phyloP scores from a whole-genome alignment of 92 coral and sea anemone genomes.

The Umimayanthus chanpuru region DNA sequence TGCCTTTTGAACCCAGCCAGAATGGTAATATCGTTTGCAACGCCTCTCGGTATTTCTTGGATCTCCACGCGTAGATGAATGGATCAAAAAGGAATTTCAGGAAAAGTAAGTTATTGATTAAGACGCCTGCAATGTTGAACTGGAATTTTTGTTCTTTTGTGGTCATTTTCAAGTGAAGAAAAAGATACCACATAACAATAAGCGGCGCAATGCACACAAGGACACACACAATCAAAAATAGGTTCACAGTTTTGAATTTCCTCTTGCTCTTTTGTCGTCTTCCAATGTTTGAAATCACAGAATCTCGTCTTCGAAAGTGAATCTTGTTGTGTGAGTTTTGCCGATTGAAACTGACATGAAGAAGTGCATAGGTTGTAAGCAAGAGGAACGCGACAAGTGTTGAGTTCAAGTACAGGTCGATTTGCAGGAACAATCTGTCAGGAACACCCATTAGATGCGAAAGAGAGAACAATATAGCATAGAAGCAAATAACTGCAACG shows the following conservation, averaged over 20 bases:
- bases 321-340: constrained; percentile 49
- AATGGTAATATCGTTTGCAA: constrained; percentile 48
- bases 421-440: constrained; percentile 45
- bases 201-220: constrained; percentile 65
- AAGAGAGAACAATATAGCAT: constrained; percentile 54
- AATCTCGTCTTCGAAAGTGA: constrained; percentile 33
- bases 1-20: constrained; percentile 18
- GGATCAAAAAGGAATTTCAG: constrained; percentile 79
- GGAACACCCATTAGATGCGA: constrained; percentile 69
- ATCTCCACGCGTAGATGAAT: constrained; percentile 71
- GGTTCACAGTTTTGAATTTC: constrained; percentile 61
- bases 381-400: constrained; percentile 59
- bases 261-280: constrained; percentile 21
- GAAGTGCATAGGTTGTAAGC: constrained; percentile 61
- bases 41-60: constrained; percentile 67
- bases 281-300: constrained; percentile 19
- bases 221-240: constrained; percentile 60
- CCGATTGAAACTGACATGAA: constrained; percentile 65
- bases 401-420: constrained; percentile 68
- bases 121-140: constrained; percentile 48
- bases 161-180: constrained; percentile 56
- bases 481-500: constrained; percentile 59
- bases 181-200: constrained; percentile 70
- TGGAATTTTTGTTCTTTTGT: not conserved
- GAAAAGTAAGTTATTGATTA: constrained; percentile 61